Conservation (phyloP, 2,113 vertebrate species). For the Phrynocephalus versicolor region DNA sequence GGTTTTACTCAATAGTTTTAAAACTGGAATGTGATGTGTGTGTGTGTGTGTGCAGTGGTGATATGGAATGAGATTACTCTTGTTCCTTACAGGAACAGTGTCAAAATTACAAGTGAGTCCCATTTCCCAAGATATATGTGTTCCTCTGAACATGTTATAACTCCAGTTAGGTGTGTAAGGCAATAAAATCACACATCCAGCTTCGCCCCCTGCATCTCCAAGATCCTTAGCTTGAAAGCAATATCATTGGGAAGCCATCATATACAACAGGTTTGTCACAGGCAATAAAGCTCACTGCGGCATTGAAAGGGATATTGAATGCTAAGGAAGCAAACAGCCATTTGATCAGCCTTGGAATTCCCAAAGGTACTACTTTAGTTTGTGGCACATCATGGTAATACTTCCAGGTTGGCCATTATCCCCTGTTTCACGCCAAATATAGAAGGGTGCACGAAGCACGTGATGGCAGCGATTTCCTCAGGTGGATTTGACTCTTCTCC, state of each 20-base stretch:
- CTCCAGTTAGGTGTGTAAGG: too few species aligned
- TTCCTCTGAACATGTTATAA: background rate
- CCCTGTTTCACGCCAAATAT: conserved; percentile 22
- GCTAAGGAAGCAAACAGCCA: background rate
- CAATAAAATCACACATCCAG: too few species aligned
- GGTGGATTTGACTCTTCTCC: background rate
- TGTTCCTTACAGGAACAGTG: background rate
- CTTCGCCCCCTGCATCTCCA: too few species aligned
- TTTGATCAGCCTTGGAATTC: background rate
- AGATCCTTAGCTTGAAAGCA: background rate
- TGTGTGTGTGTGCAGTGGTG: too few species aligned
- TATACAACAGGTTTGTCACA: too few species aligned
- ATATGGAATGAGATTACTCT: background rate
- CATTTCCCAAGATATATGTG: background rate
- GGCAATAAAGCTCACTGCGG: background rate
- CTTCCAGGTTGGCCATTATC: conserved; percentile 6
- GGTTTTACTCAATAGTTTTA: background rate
- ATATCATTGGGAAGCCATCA: background rate
- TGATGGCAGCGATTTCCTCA: background rate
- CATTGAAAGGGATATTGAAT: too few species aligned
- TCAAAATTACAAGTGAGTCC: background rate
- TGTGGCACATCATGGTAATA: conserved; percentile 8
- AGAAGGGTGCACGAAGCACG: background rate
- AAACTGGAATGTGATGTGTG: background rate
- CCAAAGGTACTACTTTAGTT: background rate